Evolutionary conservation across 2,113 vertebrate species (phyloP).

Genomic region (Macquaria australasica): DNA sequence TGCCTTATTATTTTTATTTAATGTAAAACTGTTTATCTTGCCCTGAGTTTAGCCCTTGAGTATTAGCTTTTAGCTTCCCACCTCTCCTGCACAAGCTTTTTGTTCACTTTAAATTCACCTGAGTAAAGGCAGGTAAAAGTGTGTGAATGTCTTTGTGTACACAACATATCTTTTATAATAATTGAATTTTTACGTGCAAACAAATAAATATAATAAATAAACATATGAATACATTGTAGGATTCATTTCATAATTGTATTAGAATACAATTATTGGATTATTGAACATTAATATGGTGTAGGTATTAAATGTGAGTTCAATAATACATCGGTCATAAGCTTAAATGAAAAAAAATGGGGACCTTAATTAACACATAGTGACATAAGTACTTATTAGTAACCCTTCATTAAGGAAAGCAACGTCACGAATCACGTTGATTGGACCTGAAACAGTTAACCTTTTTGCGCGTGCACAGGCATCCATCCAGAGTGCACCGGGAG

Average conservation of each 20-base stretch:
- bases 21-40: background rate
- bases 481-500: conserved; percentile 53
- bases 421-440: conserved; percentile 31
- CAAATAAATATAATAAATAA: background rate
- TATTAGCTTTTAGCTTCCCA: too few species aligned
- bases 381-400: conserved; percentile 32
- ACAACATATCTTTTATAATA: background rate
- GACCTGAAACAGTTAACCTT: conserved; percentile 67
- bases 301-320: background rate
- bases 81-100: background rate
- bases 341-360: background rate
- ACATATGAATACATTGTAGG: background rate
- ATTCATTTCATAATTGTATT: background rate
- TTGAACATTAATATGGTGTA: background rate
- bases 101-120: background rate
- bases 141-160: background rate
- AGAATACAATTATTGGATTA: background rate
- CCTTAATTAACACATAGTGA: conserved; percentile 13
- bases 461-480: conserved; percentile 63
- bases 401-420: conserved; percentile 13
- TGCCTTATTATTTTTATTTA: background rate
- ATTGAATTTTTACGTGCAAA: background rate
- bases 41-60: too few species aligned
- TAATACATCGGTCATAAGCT: background rate
- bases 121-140: background rate